Conservation (phyloP, 2,888 invertebrate genomes). For the Norana najaformis region DNA sequence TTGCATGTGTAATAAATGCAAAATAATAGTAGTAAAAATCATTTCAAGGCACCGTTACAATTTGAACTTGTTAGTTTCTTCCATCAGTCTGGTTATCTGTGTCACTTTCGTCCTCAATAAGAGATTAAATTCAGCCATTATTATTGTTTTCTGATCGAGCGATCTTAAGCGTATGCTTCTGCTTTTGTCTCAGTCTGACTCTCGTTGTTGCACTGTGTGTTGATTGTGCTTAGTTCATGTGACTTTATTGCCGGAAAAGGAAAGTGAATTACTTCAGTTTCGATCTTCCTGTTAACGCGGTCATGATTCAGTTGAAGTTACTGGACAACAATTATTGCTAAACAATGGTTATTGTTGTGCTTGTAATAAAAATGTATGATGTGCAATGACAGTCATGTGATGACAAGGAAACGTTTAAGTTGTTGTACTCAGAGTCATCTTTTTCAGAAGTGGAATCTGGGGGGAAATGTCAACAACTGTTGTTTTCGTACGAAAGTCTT, state of each 20-base stretch:
- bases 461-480: background rate
- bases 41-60: no score
- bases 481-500: background rate
- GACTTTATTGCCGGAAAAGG: background rate
- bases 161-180: background rate
- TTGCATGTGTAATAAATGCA: no score
- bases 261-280: slow-evolving; percentile 4
- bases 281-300: background rate
- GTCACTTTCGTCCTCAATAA: background rate
- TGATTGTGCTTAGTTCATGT: slow-evolving; percentile 13
- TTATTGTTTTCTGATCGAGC: background rate
- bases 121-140: background rate
- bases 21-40: no score
- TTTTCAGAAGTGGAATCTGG: no score
- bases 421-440: background rate
- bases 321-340: background rate
- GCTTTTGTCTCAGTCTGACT: background rate
- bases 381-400: background rate
- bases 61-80: no score
- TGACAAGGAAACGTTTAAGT: background rate
- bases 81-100: background rate
- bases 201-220: background rate
- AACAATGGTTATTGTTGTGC: background rate
- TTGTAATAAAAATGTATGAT: background rate
- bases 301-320: background rate